Evolutionary conservation across 2,888 invertebrate species (phyloP).

Genomic region (Tuta absoluta): DNA sequence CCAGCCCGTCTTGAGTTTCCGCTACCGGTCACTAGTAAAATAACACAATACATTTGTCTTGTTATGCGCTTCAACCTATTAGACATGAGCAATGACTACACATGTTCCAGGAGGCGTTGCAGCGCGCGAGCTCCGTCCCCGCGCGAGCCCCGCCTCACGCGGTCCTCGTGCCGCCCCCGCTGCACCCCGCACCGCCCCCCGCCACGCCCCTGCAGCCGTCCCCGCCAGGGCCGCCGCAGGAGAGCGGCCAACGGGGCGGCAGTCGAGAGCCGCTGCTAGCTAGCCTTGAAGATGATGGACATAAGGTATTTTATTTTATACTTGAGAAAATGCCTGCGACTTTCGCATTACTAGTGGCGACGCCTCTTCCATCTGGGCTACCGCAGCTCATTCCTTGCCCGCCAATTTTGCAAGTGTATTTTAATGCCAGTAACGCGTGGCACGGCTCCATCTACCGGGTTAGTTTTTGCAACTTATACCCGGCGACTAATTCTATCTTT

Average conservation of each 20-base stretch:
- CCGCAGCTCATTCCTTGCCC: too few species aligned
- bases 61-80: not conserved
- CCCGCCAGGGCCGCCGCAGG: not conserved
- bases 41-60: too few species aligned
- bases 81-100: not conserved
- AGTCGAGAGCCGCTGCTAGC: constrained; percentile 85
- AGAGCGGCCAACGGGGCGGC: constrained; percentile 52
- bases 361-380: too few species aligned
- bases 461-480: too few species aligned
- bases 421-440: too few species aligned
- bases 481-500: too few species aligned
- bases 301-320: constrained; percentile 51
- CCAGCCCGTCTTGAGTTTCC: too few species aligned
- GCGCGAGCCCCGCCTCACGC: constrained; percentile 62
- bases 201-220: constrained; percentile 38
- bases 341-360: too few species aligned
- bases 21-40: too few species aligned
- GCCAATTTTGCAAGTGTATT: too few species aligned
- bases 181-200: constrained; percentile 44
- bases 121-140: constrained; percentile 62
- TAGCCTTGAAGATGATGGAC: constrained; percentile 75
- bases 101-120: constrained; percentile 42
- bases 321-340: too few species aligned
- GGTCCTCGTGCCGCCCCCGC: constrained; percentile 41
- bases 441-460: too few species aligned